Evolutionary conservation across 2,888 invertebrate genomes (phyloP).

Genomic region (Agrypnus murinus): DNA sequence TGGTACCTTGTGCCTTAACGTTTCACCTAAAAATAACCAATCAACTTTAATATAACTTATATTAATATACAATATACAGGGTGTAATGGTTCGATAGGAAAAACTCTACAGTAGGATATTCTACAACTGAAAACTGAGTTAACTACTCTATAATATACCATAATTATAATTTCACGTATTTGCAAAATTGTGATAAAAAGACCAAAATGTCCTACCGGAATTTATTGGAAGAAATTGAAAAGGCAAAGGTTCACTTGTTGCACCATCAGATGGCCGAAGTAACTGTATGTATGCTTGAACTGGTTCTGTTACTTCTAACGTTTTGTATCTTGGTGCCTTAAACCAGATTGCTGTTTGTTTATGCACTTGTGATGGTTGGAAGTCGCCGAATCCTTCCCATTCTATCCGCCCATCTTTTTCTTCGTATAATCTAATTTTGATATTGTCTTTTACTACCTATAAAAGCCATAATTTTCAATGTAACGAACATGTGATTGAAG

Average conservation of each 20-base stretch:
- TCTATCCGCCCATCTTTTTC: conserved; percentile 79
- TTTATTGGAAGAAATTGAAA: conserved; percentile 90
- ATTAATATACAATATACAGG: too few species aligned
- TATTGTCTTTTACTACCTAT: conserved; percentile 89
- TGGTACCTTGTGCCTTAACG: too few species aligned
- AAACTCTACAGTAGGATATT: too few species aligned
- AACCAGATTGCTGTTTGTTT: conserved; percentile 93
- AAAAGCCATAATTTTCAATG: conserved; percentile 30
- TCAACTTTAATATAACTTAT: too few species aligned
- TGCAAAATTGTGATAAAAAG: conserved; percentile 68
- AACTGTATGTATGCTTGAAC: conserved; percentile 89
- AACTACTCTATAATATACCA: not conserved
- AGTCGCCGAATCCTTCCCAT: conserved; percentile 91
- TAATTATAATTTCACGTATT: conserved; percentile 54
- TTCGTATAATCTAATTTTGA: conserved; percentile 91
- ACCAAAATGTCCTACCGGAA: conserved; percentile 87
- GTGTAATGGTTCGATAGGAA: too few species aligned
- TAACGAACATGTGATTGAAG: not conserved
- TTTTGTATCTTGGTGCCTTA: conserved; percentile 84
- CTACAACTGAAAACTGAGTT: too few species aligned
- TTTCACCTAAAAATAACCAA: too few species aligned
- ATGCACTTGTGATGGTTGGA: conserved; percentile 90
- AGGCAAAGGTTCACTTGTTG: conserved; percentile 86
- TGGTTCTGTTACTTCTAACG: conserved; percentile 80
- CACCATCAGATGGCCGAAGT: conserved; percentile 88